Evolutionary conservation across 2,113 vertebrate species (phyloP).

Genomic region (Dermatemys mawii): DNA sequence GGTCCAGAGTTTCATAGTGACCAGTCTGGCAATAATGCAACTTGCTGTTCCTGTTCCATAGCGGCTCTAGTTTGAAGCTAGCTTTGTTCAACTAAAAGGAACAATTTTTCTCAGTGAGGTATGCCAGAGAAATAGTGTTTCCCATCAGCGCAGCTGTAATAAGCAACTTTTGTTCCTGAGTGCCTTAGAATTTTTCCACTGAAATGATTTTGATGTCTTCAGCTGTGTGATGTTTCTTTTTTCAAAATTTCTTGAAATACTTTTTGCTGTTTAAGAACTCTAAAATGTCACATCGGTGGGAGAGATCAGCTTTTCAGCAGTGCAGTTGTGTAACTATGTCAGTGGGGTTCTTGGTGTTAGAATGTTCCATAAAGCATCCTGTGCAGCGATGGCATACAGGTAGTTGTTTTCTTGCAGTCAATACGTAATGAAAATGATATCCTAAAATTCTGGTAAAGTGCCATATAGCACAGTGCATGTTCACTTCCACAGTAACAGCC

Average conservation of each 20-base stretch:
- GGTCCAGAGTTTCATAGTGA: background rate
- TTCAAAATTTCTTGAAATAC: background rate
- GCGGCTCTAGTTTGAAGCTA: background rate
- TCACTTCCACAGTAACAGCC: background rate
- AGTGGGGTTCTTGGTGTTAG: background rate
- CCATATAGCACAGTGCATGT: accelerated
- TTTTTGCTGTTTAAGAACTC: background rate
- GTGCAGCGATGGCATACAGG: background rate
- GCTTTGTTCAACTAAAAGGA: background rate
- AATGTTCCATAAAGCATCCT: background rate
- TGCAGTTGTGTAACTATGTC: accelerated
- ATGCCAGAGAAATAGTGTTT: background rate
- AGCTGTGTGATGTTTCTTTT: background rate
- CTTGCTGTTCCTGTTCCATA: background rate
- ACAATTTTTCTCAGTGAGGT: background rate
- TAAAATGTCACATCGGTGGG: accelerated
- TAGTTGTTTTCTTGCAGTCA: background rate
- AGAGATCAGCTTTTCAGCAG: background rate
- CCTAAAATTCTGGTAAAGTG: background rate
- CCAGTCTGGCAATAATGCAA: background rate
- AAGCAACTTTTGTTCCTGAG: background rate
- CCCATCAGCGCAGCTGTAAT: background rate
- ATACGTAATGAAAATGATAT: accelerated
- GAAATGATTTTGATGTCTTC: background rate
- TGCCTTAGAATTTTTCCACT: background rate